These are phyloP conservation scores for Trissoscelio sp. DNA, from an alignment of 2,888 invertebrate genomes.

Conservation along the genomic window DNA sequence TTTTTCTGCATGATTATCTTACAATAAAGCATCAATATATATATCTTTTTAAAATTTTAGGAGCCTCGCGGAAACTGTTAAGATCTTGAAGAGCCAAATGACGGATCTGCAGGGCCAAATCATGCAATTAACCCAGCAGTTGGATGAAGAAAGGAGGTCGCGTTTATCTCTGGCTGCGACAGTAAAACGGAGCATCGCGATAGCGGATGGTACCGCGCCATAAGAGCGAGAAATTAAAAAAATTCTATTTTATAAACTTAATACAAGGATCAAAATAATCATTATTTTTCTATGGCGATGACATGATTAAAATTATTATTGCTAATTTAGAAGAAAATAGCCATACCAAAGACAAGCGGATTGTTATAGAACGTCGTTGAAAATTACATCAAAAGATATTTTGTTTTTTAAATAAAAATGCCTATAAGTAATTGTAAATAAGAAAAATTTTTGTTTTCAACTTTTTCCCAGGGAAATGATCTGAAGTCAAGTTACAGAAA, in stretches of 20 bases:
- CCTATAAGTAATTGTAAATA: too few species aligned
- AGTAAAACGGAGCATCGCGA: constrained; percentile 80
- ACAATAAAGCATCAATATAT: neutral
- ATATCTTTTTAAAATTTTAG: constrained; percentile 80
- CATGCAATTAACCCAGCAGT: constrained; percentile 85
- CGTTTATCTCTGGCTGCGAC: constrained; percentile 82
- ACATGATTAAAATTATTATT: neutral
- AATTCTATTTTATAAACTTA: neutral
- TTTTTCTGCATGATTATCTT: constrained; percentile 15
- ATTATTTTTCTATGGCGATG: constrained; percentile 40
- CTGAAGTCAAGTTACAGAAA: too few species aligned
- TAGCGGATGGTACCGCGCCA: constrained; percentile 75
- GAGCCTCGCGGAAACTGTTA: constrained; percentile 90
- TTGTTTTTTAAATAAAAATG: too few species aligned
- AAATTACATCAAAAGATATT: neutral
- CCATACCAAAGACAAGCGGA: constrained; percentile 53
- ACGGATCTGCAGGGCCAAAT: constrained; percentile 87
- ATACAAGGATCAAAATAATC: too few species aligned
- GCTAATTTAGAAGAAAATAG: constrained; percentile 48
- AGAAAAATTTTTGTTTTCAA: too few species aligned
- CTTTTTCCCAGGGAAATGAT: too few species aligned
- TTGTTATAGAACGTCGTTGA: constrained; percentile 21
- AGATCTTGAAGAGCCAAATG: constrained; percentile 90
- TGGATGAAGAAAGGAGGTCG: constrained; percentile 88
- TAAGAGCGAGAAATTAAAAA: constrained; percentile 3